Evolutionary conservation across 1,140 invertebrate species (phyloP).

Genomic region (Ostrea denselamellosa): DNA sequence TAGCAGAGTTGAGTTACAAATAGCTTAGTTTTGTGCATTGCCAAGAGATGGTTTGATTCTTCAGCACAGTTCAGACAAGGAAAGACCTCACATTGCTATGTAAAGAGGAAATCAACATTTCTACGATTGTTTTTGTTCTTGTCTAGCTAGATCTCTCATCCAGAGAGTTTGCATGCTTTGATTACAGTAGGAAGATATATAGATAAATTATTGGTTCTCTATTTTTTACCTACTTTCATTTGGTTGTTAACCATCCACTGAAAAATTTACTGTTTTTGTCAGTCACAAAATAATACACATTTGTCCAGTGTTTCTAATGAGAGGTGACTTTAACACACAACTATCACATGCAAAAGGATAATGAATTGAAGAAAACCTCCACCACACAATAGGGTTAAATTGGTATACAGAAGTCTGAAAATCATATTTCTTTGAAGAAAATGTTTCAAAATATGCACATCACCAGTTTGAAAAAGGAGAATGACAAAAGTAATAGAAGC

Average conservation of each 20-base stretch:
- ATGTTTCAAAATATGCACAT: neutral
- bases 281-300: neutral
- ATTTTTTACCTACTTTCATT: neutral
- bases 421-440: neutral
- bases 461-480: neutral
- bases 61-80: neutral
- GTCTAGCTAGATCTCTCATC: neutral
- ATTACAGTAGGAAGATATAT: conserved; percentile 1
- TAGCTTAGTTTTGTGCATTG: neutral
- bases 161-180: conserved; percentile 5
- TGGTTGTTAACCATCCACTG: conserved; percentile 29
- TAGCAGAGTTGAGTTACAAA: neutral
- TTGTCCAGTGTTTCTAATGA: neutral
- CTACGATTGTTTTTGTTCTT: neutral
- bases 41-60: conserved; percentile 31
- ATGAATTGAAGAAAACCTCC: neutral
- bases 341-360: neutral
- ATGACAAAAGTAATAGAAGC: neutral
- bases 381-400: neutral
- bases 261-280: neutral
- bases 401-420: neutral
- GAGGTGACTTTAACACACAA: neutral
- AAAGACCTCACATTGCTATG: neutral
- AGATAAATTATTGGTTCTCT: neutral
- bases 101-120: neutral